Evolutionary conservation across 2,888 invertebrate genomes (phyloP).

Genomic region (Galeopsomyia nigrocyanea): DNA sequence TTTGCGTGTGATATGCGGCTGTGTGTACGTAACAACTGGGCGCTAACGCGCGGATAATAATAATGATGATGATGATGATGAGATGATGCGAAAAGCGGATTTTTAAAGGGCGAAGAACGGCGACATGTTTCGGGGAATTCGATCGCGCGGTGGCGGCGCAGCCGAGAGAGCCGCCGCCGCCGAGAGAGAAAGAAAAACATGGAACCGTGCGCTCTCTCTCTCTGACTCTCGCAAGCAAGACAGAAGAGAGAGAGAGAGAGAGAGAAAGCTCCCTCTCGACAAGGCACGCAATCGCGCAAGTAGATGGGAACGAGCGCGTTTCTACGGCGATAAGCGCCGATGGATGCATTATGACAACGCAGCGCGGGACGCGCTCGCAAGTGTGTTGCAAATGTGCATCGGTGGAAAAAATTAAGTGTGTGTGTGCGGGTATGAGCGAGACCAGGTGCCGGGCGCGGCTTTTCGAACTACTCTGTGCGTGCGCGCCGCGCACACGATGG

Average conservation of each 20-base stretch:
- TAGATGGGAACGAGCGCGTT: too few species aligned
- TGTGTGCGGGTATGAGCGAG: neutral
- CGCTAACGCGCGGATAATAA: too few species aligned
- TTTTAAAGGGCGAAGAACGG: neutral
- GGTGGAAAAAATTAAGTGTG: neutral
- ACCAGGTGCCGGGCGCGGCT: neutral
- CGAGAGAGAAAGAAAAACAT: slow-evolving; percentile 14
- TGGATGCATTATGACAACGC: too few species aligned
- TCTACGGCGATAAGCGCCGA: too few species aligned
- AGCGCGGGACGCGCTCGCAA: too few species aligned
- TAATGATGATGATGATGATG: too few species aligned
- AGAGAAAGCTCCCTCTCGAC: too few species aligned
- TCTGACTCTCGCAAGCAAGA: neutral
- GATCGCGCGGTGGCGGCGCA: slow-evolving; percentile 4
- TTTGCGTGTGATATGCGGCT: too few species aligned
- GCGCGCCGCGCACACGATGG: neutral
- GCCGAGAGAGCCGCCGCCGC: neutral
- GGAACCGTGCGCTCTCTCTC: neutral
- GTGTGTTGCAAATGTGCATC: too few species aligned
- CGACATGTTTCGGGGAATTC: slow-evolving; percentile 42
- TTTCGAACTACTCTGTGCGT: neutral
- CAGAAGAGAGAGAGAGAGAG: neutral
- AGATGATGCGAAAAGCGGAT: too few species aligned
- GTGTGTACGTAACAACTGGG: too few species aligned
- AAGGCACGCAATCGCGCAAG: too few species aligned